Base-by-base conservation (phyloP, 2,797 vertebrate species). In the Lates japonicus region DNA sequence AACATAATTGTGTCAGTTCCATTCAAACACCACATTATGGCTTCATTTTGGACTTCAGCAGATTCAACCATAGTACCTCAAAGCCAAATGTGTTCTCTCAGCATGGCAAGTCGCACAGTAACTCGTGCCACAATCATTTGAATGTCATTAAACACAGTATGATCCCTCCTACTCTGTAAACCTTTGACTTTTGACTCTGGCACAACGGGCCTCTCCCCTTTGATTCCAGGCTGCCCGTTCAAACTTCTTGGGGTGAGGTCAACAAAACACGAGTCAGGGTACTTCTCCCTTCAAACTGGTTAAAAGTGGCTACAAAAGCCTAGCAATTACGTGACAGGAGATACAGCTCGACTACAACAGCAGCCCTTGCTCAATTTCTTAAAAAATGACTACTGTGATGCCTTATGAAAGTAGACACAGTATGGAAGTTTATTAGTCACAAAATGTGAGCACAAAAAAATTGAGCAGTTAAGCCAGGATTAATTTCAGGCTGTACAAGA, bases 41-140 rank as follows among this genome's bases (percentile, higher is more conserved):
- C 87, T 90, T 88, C 42, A 8, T 70, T 69, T 48, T 71, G 70
- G 77, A 76, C 39, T 81, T 52, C n/a, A 65, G 58, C 63, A 46
- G 64, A 80, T 75, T 55, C 73, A 49, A 29, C 46, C 74, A 74
- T 39, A 74, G 74, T 55, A 62, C 74, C 74, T 74, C 71, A 73
- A 77, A 83, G 81, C 67, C 75, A 76, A 65, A 80, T 11, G 46
- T 35, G 54, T 83, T 79, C 69, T 70, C 54, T 71, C 61, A 37
- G 71, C 58, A 46, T 29, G 49, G 66, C 65, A 41, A 52, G 52
- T 78, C 55, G 82, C 74, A 75, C 70, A 77, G 73, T 52, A 37
- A 80, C 44, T 49, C 46, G 33, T 76, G 61, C 63, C 64, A 67
- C 59, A 60, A 58, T 80, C 35, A 51, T 69, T 69, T 48, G 55